phyloP scores from a whole-genome alignment of 2,113 vertebrate genomes.

The Petroica traversi region DNA sequence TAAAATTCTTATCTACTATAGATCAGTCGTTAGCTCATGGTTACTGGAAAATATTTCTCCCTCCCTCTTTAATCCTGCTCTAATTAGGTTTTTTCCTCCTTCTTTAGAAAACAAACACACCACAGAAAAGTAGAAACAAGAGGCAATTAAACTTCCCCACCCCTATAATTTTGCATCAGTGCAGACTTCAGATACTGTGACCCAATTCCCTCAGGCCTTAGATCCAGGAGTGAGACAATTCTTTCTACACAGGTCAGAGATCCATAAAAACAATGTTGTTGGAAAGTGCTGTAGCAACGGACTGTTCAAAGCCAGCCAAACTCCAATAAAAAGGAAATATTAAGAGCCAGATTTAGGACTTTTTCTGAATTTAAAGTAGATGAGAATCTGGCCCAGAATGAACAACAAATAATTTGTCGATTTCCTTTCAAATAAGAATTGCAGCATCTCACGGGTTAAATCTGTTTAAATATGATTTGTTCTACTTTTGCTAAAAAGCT shows the following conservation, averaged over 20 bases:
- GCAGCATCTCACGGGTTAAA: rapidly evolving
- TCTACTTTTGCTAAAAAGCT: neutral
- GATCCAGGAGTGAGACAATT: neutral
- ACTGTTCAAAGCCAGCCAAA: neutral
- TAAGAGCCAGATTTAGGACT: neutral
- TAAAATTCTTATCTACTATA: neutral
- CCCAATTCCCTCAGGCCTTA: neutral
- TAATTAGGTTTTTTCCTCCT: neutral
- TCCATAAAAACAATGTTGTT: neutral
- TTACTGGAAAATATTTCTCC: neutral
- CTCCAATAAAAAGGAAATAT: neutral
- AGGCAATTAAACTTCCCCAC: neutral
- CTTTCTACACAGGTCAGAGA: neutral
- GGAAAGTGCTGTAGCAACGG: neutral
- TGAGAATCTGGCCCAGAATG: neutral
- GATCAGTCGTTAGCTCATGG: neutral
- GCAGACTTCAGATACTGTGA: neutral
- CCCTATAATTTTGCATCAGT: neutral
- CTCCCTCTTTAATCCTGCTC: neutral
- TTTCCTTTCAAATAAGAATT: neutral
- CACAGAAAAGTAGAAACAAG: neutral
- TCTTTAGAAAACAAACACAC: neutral
- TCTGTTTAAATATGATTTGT: neutral
- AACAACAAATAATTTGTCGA: neutral
- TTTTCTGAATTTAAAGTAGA: neutral